Evolutionary conservation across 2,797 vertebrate genomes (phyloP).

Genomic region (Amblyopsis hoosieri): DNA sequence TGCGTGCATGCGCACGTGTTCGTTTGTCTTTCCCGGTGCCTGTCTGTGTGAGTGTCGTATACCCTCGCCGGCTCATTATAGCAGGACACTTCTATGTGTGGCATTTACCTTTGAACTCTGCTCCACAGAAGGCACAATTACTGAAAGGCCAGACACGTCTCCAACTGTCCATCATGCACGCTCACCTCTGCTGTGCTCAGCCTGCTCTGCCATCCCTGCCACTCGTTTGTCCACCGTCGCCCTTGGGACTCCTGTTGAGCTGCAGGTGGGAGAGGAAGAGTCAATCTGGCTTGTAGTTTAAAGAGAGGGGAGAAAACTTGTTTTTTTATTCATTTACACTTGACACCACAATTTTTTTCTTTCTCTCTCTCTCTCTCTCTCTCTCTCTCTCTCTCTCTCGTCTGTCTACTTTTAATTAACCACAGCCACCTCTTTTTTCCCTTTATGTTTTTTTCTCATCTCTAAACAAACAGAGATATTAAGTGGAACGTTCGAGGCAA

Average conservation of each 20-base stretch:
- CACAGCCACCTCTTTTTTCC: slow-evolving; percentile 16
- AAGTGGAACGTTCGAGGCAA: slow-evolving; percentile 32
- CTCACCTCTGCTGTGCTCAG: slow-evolving; percentile 17
- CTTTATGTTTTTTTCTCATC: slow-evolving; percentile 8
- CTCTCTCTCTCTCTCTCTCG: not conserved
- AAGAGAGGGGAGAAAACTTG: slow-evolving; percentile 19
- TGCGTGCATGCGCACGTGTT: not conserved
- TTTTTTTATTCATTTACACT: slow-evolving; percentile 17
- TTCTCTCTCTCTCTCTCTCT: not conserved
- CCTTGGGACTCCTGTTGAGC: slow-evolving; percentile 6
- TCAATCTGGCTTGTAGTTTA: not conserved
- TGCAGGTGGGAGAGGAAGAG: slow-evolving; percentile 15
- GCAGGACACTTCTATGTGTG: slow-evolving; percentile 59
- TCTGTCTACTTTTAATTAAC: slow-evolving; percentile 11
- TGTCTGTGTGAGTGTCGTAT: slow-evolving; percentile 36
- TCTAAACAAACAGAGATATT: slow-evolving; percentile 38
- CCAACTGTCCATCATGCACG: slow-evolving; percentile 62
- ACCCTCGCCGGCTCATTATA: slow-evolving; percentile 65
- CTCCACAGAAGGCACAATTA: slow-evolving; percentile 68
- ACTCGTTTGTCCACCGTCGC: slow-evolving; percentile 13
- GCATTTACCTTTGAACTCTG: slow-evolving; percentile 78
- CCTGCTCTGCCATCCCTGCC: not conserved
- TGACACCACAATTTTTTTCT: not conserved
- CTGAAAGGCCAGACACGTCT: slow-evolving; percentile 70
- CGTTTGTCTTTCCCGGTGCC: slow-evolving; percentile 8